Conservation (phyloP, 1,140 invertebrate genomes). For the Lysiphlebus fabarum region DNA sequence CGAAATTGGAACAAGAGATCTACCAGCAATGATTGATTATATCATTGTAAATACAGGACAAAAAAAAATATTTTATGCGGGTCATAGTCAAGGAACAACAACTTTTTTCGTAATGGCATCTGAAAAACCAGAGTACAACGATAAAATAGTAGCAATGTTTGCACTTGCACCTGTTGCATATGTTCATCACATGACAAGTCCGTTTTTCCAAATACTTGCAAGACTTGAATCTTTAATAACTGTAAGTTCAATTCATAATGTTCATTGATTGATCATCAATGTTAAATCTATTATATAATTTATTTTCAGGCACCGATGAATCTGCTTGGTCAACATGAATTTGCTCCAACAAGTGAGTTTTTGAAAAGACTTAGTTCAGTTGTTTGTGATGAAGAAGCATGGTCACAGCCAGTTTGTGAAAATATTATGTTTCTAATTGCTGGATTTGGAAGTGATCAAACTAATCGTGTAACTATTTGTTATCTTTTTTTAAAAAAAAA, state of each 20-base stretch:
- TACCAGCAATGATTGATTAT: slow-evolving; percentile 73
- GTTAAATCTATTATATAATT: no score
- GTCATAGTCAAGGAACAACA: slow-evolving; percentile 64
- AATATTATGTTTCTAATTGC: slow-evolving; percentile 60
- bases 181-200: slow-evolving; percentile 45
- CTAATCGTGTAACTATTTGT: slow-evolving; percentile 40
- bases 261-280: no score
- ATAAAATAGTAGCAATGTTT: slow-evolving; percentile 56
- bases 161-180: slow-evolving; percentile 61
- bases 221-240: slow-evolving; percentile 31
- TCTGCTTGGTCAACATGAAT: slow-evolving; percentile 57
- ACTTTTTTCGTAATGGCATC: slow-evolving; percentile 64
- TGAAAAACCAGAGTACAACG: slow-evolving; percentile 59
- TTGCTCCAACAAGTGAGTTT: slow-evolving; percentile 53
- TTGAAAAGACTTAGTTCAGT: slow-evolving; percentile 50
- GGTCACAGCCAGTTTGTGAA: slow-evolving; percentile 57
- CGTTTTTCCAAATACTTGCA: slow-evolving; percentile 43
- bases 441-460: slow-evolving; percentile 55
- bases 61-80: slow-evolving; percentile 63
- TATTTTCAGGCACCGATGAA: slow-evolving; percentile 41
- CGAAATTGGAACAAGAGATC: slow-evolving; percentile 71
- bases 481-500: background rate
- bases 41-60: slow-evolving; percentile 57
- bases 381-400: slow-evolving; percentile 54
- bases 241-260: no score